These are phyloP conservation scores for Mallotus villosus DNA, from an alignment of 2,797 vertebrate species.

Conservation along the genomic window DNA sequence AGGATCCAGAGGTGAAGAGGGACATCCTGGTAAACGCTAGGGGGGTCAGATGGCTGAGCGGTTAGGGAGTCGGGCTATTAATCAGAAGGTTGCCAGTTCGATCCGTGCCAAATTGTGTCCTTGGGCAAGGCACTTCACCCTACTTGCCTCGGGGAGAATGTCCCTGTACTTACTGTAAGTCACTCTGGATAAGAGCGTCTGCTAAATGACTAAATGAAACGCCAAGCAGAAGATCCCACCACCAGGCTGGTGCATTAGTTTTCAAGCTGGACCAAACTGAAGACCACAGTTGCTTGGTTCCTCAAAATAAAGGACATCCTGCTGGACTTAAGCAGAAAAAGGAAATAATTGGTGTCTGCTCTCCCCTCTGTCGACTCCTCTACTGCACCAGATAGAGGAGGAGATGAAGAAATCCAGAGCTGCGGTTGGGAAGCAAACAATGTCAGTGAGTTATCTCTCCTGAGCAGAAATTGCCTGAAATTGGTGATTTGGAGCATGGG, in stretches of 20 bases:
- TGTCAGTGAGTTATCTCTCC: background rate
- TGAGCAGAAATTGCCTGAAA: background rate
- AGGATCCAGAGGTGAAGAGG: slow-evolving; percentile 23
- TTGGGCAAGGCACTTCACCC: too few relatives aligned
- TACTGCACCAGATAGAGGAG: background rate
- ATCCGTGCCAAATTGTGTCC: too few relatives aligned
- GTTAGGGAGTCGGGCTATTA: too few relatives aligned
- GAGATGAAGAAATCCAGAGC: background rate
- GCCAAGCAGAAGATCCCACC: background rate
- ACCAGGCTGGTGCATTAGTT: slow-evolving; percentile 1
- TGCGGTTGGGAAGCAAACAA: background rate
- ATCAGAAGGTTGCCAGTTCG: too few relatives aligned
- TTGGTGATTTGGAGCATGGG: background rate
- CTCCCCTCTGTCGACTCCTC: background rate
- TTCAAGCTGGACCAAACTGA: background rate
- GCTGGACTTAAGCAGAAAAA: background rate
- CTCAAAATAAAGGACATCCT: slow-evolving; percentile 3
- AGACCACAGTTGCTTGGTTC: slow-evolving; percentile 11
- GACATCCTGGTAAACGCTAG: background rate
- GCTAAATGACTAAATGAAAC: too few relatives aligned
- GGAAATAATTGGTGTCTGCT: background rate
- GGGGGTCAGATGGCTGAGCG: too few relatives aligned
- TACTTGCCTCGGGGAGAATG: too few relatives aligned
- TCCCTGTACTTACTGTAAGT: too few relatives aligned
- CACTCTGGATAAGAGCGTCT: too few relatives aligned